Evolutionary conservation across 2,888 invertebrate genomes (phyloP).

Genomic region (Shargacucullia verbasci): DNA sequence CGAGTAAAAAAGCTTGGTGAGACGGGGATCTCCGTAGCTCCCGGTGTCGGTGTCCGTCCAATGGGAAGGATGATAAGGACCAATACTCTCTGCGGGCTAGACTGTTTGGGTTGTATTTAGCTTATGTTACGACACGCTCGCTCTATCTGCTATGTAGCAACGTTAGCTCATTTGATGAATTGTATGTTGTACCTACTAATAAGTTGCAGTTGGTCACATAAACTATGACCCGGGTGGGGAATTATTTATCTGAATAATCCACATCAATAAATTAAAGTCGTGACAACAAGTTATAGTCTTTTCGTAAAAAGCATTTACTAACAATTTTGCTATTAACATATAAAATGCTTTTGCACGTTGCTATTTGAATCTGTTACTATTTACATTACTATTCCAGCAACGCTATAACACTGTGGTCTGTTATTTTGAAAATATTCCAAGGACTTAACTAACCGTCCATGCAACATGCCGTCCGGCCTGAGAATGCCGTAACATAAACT

Average conservation of each 20-base stretch:
- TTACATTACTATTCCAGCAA: background rate
- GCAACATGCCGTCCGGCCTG: constrained; percentile 35
- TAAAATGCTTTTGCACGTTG: too few relatives aligned
- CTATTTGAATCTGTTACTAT: too few relatives aligned
- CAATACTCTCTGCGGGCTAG: constrained; percentile 53
- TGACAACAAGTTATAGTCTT: too few relatives aligned
- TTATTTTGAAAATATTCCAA: constrained; percentile 36
- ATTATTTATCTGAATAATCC: too few relatives aligned
- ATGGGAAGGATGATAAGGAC: constrained; percentile 53
- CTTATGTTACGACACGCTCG: constrained; percentile 50
- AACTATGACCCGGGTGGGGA: too few relatives aligned
- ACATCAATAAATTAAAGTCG: too few relatives aligned
- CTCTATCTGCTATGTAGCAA: constrained; percentile 11
- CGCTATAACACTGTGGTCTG: constrained; percentile 1
- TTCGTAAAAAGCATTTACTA: too few relatives aligned
- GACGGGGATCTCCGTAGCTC: constrained; percentile 38
- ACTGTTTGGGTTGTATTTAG: constrained; percentile 51
- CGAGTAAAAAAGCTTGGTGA: constrained; percentile 52
- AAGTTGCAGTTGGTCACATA: too few relatives aligned
- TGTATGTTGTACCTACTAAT: background rate
- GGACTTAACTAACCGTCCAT: constrained; percentile 30
- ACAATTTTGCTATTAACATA: too few relatives aligned
- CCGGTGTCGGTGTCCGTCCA: constrained; percentile 46
- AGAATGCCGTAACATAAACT: constrained; percentile 59
- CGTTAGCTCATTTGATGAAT: constrained; percentile 5